phyloP scores from a whole-genome alignment of 1,140 invertebrate genomes.

The Drosophila ficusphila region DNA sequence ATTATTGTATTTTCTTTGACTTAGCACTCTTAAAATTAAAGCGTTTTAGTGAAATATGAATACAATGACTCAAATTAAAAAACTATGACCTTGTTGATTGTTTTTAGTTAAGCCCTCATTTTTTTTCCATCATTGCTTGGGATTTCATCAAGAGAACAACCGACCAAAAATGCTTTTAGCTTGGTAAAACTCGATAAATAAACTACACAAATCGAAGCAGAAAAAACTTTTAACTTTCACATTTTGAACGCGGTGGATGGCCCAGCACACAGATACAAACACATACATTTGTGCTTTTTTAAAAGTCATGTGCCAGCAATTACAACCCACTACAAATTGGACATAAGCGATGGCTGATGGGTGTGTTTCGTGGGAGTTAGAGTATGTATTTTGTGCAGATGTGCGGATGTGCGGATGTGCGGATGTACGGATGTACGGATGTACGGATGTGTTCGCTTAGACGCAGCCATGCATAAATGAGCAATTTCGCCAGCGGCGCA shows the following conservation, averaged over 20 bases:
- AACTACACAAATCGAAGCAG: background rate
- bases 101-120: too few species aligned
- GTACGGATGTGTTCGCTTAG: constrained; percentile 46
- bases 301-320: constrained; percentile 70
- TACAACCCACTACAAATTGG: constrained; percentile 55
- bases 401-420: too few species aligned
- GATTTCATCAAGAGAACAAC: constrained; percentile 18
- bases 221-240: background rate
- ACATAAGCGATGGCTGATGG: constrained; percentile 15
- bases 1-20: too few species aligned
- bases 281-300: constrained; percentile 30
- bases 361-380: constrained; percentile 4
- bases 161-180: background rate
- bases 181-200: constrained; percentile 3
- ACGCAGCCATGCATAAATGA: constrained; percentile 78
- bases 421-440: too few species aligned
- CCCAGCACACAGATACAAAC: background rate
- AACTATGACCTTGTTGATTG: too few species aligned
- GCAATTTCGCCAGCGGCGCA: constrained; percentile 67
- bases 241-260: constrained; percentile 2
- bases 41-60: too few species aligned
- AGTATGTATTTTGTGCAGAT: constrained; percentile 24
- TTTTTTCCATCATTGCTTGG: too few species aligned
- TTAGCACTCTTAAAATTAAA: too few species aligned
- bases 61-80: too few species aligned